phyloP scores from a whole-genome alignment of 2,797 vertebrate genomes.

The Austrolebias charrua region DNA sequence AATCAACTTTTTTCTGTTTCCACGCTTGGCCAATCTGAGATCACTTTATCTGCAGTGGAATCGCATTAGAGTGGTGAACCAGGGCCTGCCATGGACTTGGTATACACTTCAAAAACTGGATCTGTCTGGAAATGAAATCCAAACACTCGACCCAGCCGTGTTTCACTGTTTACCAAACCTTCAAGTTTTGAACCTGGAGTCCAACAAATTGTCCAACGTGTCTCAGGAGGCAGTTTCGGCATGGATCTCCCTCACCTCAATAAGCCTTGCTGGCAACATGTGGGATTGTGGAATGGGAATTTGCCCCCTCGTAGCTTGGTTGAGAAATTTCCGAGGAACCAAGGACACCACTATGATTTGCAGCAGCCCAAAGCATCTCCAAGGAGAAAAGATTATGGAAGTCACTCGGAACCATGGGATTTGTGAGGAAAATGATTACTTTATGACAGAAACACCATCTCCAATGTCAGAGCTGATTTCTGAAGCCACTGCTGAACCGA shows the following conservation, averaged over 20 bases:
- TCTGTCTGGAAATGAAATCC: slow-evolving; percentile 97
- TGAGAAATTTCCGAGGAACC: slow-evolving; percentile 94
- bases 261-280: slow-evolving; percentile 95
- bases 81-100: slow-evolving; percentile 97
- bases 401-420: slow-evolving; percentile 90
- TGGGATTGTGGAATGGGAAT: slow-evolving; percentile 97
- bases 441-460: slow-evolving; percentile 77
- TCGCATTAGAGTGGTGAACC: slow-evolving; percentile 93
- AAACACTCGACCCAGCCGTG: slow-evolving; percentile 87
- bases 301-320: slow-evolving; percentile 93
- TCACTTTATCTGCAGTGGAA: slow-evolving; percentile 98
- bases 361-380: slow-evolving; percentile 95
- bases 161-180: slow-evolving; percentile 98
- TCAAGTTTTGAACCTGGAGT: slow-evolving; percentile 96
- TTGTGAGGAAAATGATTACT: slow-evolving; percentile 86
- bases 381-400: slow-evolving; percentile 96
- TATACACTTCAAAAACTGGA: slow-evolving; percentile 97
- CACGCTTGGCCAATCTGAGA: slow-evolving; percentile 93
- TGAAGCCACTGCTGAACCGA: slow-evolving; percentile 77
- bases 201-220: slow-evolving; percentile 97
- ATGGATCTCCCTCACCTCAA: slow-evolving; percentile 95
- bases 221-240: slow-evolving; percentile 94
- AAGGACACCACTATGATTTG: slow-evolving; percentile 98
- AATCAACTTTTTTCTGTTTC: slow-evolving; percentile 98
- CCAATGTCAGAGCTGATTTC: slow-evolving; percentile 78